These are phyloP conservation scores for Sceloporus tristichus DNA, from an alignment of 2,113 vertebrate species.

Conservation along the genomic window DNA sequence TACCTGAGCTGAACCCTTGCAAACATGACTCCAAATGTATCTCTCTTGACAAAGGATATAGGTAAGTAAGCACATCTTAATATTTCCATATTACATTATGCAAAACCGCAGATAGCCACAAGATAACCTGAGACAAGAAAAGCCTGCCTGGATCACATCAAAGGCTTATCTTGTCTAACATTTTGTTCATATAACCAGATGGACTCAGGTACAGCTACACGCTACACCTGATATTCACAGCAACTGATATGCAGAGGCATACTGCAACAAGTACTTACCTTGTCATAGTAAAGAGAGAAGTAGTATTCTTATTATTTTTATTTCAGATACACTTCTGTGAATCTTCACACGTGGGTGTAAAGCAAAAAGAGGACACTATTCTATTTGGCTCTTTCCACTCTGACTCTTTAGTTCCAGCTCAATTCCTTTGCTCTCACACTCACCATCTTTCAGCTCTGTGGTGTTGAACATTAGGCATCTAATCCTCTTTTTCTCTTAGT, in stretches of 20 bases:
- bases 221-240: too few species aligned
- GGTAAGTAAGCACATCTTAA: slow-evolving; percentile 75
- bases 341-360: background rate
- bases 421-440: background rate
- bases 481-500: background rate
- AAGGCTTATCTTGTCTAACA: too few species aligned
- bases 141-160: too few species aligned
- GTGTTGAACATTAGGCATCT: background rate
- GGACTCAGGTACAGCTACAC: too few species aligned
- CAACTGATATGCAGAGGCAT: too few species aligned
- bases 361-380: background rate
- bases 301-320: background rate
- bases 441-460: background rate
- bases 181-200: too few species aligned
- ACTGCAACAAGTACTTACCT: too few species aligned
- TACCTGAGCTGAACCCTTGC: slow-evolving; percentile 88
- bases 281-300: too few species aligned
- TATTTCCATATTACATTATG: background rate
- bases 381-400: background rate
- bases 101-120: background rate
- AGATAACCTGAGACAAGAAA: background rate
- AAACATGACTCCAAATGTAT: slow-evolving; percentile 93
- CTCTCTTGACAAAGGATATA: slow-evolving; percentile 83
- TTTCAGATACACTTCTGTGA: background rate
- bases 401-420: background rate